Percentiles rank a stretch among this genome's conserved stretches.
These are phyloP conservation scores for Drosophila vallismaia DNA, from an alignment of 2,888 invertebrate species.

Conservation along the genomic window DNA sequence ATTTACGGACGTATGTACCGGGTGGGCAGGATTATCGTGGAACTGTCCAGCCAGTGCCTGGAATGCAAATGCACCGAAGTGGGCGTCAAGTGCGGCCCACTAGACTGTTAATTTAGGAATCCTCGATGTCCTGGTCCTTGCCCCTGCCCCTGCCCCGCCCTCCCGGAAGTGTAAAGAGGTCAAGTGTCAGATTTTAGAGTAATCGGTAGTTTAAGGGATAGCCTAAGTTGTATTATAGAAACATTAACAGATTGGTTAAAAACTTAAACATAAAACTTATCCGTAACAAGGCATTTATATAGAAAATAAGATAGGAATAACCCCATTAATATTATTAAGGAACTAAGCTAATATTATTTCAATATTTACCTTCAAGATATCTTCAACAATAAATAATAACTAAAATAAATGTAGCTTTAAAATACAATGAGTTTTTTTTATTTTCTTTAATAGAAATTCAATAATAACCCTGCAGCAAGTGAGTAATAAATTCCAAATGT, in stretches of 20 bases:
- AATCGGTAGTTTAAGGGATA: conserved; percentile 31
- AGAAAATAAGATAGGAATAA: conserved; percentile 3
- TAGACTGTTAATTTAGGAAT: conserved; percentile 85
- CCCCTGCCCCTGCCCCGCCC: background rate
- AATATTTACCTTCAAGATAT: background rate
- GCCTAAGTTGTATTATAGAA: conserved; percentile 69
- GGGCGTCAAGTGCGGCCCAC: conserved; percentile 92
- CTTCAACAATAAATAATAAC: background rate
- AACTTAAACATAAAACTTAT: too few relatives aligned
- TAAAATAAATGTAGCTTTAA: background rate
- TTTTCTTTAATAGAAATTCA: too few relatives aligned
- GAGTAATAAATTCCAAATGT: background rate
- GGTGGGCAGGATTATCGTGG: conserved; percentile 91
- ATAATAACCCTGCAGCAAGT: background rate
- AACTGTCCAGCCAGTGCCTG: conserved; percentile 91
- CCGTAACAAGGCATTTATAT: conserved; percentile 32
- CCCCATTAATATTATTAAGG: background rate
- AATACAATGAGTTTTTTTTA: background rate
- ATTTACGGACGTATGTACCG: conserved; percentile 95
- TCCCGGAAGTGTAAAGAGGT: conserved; percentile 21
- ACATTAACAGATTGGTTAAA: conserved; percentile 21
- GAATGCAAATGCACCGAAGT: conserved; percentile 94
- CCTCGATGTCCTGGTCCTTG: conserved; percentile 6
- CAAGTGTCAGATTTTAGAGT: conserved; percentile 24
- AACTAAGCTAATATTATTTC: background rate